Percentiles rank a stretch among this genome's conserved stretches.
These are phyloP conservation scores for Ginglymostoma cirratum DNA, from an alignment of 2,113 vertebrate species.

Conservation along the genomic window DNA sequence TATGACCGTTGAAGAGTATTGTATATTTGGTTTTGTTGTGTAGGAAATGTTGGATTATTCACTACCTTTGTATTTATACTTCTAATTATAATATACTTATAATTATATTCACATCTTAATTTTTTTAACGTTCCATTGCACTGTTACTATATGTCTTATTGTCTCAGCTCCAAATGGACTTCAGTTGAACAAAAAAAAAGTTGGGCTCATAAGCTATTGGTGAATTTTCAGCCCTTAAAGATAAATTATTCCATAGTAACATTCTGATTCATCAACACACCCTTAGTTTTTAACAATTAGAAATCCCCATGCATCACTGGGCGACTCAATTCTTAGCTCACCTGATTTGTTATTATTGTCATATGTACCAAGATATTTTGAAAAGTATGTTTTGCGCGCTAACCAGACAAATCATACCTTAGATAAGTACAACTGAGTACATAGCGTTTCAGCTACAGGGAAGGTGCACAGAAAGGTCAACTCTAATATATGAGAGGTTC, in stretches of 20 bases:
- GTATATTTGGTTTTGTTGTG: not conserved
- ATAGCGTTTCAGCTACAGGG: too few relatives aligned
- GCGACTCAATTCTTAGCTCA: not conserved
- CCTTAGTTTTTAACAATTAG: not conserved
- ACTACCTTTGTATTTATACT: slow-evolving; percentile 22
- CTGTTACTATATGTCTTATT: not conserved
- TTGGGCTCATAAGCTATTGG: not conserved
- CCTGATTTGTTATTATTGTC: too few relatives aligned
- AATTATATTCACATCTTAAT: too few relatives aligned
- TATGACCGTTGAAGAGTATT: not conserved
- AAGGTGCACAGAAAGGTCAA: too few relatives aligned
- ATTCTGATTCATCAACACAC: not conserved
- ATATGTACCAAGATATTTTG: too few relatives aligned
- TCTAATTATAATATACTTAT: too few relatives aligned
- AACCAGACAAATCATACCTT: too few relatives aligned
- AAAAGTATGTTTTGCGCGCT: too few relatives aligned
- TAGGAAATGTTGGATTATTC: slow-evolving; percentile 8
- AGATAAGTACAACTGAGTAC: too few relatives aligned
- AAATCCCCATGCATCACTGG: not conserved
- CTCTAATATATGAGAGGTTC: too few relatives aligned
- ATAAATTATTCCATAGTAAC: not conserved
- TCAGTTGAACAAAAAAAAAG: not conserved
- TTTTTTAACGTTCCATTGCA: not conserved
- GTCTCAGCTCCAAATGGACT: not conserved
- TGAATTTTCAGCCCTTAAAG: not conserved